These are phyloP conservation scores for Capitulum mitella DNA, from an alignment of 2,888 invertebrate genomes.

Conservation along the genomic window DNA sequence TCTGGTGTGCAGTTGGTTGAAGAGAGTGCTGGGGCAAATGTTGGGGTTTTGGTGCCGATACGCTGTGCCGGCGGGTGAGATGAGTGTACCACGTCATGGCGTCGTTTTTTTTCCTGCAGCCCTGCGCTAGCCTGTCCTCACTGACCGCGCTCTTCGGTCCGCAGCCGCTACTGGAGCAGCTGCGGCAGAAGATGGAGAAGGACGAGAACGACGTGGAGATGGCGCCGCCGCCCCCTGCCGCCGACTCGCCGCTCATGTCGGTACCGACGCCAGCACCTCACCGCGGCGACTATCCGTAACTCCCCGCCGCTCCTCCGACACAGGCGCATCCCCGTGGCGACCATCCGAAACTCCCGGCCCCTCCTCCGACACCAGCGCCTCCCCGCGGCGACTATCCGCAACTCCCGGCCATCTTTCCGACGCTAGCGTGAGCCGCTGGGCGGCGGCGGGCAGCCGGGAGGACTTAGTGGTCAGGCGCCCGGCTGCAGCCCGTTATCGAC, in stretches of 20 bases:
- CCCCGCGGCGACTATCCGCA: not conserved
- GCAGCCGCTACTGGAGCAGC: constrained; percentile 4
- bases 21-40: too few species aligned
- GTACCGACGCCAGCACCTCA: constrained; percentile 36
- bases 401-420: not conserved
- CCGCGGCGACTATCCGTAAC: constrained; percentile 15
- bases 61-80: too few species aligned
- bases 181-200: constrained; percentile 8
- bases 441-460: not conserved
- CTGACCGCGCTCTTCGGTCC: too few species aligned
- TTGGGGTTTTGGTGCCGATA: too few species aligned
- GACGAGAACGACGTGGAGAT: not conserved
- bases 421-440: too few species aligned
- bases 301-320: not conserved
- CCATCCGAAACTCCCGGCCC: not conserved
- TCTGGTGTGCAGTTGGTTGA: too few species aligned
- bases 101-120: too few species aligned
- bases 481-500: too few species aligned
- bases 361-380: not conserved
- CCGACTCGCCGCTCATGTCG: constrained; percentile 35
- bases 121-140: too few species aligned
- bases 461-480: too few species aligned
- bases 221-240: constrained; percentile 1
- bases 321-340: not conserved
- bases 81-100: too few species aligned